Base-by-base conservation (phyloP, 2,888 invertebrate genomes). In the Callinectes sapidus region DNA sequence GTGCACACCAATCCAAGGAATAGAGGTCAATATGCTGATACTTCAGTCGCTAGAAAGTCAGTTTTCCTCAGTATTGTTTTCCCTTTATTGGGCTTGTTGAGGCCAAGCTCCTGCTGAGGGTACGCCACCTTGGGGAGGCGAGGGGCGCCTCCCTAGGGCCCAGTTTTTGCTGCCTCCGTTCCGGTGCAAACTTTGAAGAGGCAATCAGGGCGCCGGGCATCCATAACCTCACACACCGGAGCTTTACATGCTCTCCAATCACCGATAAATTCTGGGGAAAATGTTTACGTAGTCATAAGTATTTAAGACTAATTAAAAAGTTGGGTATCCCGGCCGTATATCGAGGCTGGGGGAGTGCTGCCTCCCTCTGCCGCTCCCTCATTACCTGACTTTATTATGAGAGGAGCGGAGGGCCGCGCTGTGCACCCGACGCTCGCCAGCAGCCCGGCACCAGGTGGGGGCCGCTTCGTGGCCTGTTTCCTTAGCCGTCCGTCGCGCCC, bases 251-350 rank as follows among this genome's bases (percentile, higher is more conserved):
- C 35, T 81, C 81, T 90, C 85, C 90, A 85, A 85, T 90, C 90
- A 85, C 54, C 88, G 71, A 88, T 91, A 91, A 91, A 91, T 91
- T 91, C 13, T 32, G 48, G 32, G 35, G 28, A 77, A 88, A 87
- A 91, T 91, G 71, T 87, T 66, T 71, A 35, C 87, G 32, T 88
- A 91, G 77, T 87, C 91, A 35, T 66, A 91, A 91, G 91, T 91
- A 91, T 91, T 91, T 91, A 91, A 87, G 87, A 88, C 91, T 91
- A 91, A 91, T 91, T 91, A 91, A 91, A 91, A 91, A 91, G 90
- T 91, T 87, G 90, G 23, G 42, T 66, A 91, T 91, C 77, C 35
- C 28, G 87, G 90, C 48, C 23, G 39, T 91, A 86, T 66, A 87
- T 91, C 28, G 55, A 39, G 35, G 85, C 35, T 6, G 86, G 85